These are phyloP conservation scores for Cyprinodon brontotheroides DNA, from an alignment of 2,113 vertebrate genomes.

Conservation along the genomic window DNA sequence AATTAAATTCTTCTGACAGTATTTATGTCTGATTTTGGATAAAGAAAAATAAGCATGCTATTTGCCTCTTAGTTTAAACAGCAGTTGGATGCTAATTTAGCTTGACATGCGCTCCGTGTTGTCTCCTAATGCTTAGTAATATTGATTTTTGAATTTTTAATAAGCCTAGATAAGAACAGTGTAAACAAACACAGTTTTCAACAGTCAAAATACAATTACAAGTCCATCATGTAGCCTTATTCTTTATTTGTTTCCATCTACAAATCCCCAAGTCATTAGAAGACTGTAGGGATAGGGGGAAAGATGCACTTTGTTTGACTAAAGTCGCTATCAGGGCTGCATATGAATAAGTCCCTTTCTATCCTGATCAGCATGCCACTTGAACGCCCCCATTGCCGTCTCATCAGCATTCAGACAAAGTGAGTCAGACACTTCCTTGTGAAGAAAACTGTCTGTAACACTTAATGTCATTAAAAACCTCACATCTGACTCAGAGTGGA, in stretches of 20 bases:
- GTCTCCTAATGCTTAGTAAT: slow-evolving; percentile 22
- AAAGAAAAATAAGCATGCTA: neutral
- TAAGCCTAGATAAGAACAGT: slow-evolving; percentile 48
- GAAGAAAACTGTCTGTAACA: slow-evolving; percentile 62
- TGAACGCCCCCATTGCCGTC: slow-evolving; percentile 47
- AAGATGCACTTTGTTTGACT: slow-evolving; percentile 67
- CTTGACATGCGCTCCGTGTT: neutral
- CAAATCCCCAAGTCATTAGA: slow-evolving; percentile 68
- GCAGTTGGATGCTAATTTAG: slow-evolving; percentile 23
- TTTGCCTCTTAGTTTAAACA: slow-evolving; percentile 3
- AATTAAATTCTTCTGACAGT: neutral
- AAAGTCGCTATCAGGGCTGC: slow-evolving; percentile 60
- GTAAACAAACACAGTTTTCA: slow-evolving; percentile 63
- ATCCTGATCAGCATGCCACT: slow-evolving; percentile 60
- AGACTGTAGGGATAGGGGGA: slow-evolving; percentile 43
- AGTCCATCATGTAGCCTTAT: slow-evolving; percentile 55
- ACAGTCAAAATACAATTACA: slow-evolving; percentile 63
- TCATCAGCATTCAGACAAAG: slow-evolving; percentile 69
- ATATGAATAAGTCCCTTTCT: slow-evolving; percentile 67
- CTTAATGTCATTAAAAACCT: slow-evolving; percentile 51
- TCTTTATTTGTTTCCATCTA: slow-evolving; percentile 57
- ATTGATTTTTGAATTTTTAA: slow-evolving; percentile 62
- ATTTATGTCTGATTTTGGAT: neutral
- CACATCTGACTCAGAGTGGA: slow-evolving; percentile 30
- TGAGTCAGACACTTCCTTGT: slow-evolving; percentile 58